phyloP scores from a whole-genome alignment of 2,888 invertebrate species.

The Epicampocera succincta region DNA sequence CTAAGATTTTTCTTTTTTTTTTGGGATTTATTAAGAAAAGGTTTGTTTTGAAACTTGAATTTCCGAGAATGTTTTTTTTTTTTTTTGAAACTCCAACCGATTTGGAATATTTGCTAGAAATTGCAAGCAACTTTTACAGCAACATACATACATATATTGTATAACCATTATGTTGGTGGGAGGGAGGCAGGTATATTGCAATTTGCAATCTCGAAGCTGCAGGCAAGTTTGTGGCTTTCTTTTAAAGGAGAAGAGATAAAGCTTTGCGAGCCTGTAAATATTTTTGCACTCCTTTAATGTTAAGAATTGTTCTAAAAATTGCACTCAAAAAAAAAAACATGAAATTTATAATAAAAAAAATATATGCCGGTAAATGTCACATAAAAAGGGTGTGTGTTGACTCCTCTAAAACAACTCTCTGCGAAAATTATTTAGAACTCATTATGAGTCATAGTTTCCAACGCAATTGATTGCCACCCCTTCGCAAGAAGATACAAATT shows the following conservation, averaged over 20 bases:
- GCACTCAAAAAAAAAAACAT: not conserved
- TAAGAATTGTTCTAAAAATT: not conserved
- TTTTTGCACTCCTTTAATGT: not conserved
- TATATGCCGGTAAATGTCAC: constrained; percentile 31
- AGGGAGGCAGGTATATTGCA: not conserved
- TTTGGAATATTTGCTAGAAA: too few species aligned
- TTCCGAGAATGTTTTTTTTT: too few species aligned
- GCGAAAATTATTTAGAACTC: not conserved
- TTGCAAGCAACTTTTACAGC: too few species aligned
- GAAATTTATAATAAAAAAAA: not conserved
- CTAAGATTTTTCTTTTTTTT: too few species aligned
- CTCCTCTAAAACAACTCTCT: not conserved
- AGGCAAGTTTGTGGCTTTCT: not conserved
- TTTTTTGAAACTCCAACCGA: too few species aligned
- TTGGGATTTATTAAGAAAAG: too few species aligned
- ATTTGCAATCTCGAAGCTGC: constrained; percentile 30
- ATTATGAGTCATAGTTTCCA: constrained; percentile 28
- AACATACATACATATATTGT: not conserved
- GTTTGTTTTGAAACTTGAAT: too few species aligned
- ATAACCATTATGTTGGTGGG: too few species aligned
- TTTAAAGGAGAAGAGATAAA: constrained; percentile 3
- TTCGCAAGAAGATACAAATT: not conserved
- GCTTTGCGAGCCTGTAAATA: not conserved
- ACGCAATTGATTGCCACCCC: not conserved
- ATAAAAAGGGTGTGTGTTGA: constrained; percentile 1